Percentiles rank a stretch among this genome's conserved stretches.
These are phyloP conservation scores for Leptopilina drosophilae DNA, from an alignment of 2,888 invertebrate genomes.

Conservation along the genomic window DNA sequence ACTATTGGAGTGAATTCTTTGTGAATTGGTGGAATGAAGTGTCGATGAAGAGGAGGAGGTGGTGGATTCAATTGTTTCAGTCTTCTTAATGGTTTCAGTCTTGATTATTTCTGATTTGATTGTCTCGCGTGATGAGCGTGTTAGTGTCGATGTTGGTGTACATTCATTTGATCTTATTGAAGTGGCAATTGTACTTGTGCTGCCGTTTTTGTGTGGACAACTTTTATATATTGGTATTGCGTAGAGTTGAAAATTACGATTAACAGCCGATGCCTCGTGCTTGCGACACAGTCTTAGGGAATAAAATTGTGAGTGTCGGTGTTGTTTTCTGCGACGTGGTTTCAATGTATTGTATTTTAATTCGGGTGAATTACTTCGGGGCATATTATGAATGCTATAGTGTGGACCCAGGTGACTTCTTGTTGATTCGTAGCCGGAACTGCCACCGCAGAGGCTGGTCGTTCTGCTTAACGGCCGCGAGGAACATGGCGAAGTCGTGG, in stretches of 20 bases:
- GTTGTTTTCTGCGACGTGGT: slow-evolving; percentile 69
- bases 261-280: slow-evolving; percentile 59
- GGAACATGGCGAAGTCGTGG: slow-evolving; percentile 66
- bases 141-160: slow-evolving; percentile 58
- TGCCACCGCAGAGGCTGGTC: slow-evolving; percentile 69
- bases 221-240: slow-evolving; percentile 72
- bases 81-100: slow-evolving; percentile 35
- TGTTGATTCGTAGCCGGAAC: slow-evolving; percentile 78
- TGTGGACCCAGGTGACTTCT: slow-evolving; percentile 76
- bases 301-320: slow-evolving; percentile 68
- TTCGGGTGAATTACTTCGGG: slow-evolving; percentile 73
- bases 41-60: not conserved
- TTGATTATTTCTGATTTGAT: slow-evolving; percentile 46
- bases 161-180: slow-evolving; percentile 60
- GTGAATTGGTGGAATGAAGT: slow-evolving; percentile 17
- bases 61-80: slow-evolving; percentile 26
- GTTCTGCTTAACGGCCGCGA: slow-evolving; percentile 68
- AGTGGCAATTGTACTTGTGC: slow-evolving; percentile 64
- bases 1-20: not conserved
- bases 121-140: slow-evolving; percentile 50
- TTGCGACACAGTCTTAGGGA: slow-evolving; percentile 69
- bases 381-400: slow-evolving; percentile 73
- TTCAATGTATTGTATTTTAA: slow-evolving; percentile 73
- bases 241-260: slow-evolving; percentile 70
- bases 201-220: slow-evolving; percentile 68